Base-by-base conservation (phyloP, 2,113 vertebrate genomes). In the Osmerus eperlanus region DNA sequence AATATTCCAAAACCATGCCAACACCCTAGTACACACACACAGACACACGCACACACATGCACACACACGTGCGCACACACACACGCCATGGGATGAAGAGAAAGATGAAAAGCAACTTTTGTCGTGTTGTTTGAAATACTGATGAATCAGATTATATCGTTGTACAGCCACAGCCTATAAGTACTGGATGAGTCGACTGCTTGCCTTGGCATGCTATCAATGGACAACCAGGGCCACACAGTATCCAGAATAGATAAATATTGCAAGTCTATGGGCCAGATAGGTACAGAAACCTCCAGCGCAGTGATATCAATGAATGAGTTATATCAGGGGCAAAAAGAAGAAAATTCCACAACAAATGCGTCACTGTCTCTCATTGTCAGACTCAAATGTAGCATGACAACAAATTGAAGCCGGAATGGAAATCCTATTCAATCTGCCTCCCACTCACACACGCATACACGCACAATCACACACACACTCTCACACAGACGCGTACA, bases 361-460 rank as follows among this genome's bases (percentile, higher is more conserved):
- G 5, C 6, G 13, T 63, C 61, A 32, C 15, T 28, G 28, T 63
- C 61, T 63, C 61, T 63, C 28, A 11, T 60, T 15, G 21, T 51
- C n/a, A 66, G 19, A 5, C 5, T 51, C 64, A 66, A n/a, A 69
- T 55, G 68, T 69, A 74, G 54, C 41, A 67, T 72, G 71, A 81
- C 70, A 83, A 74, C 23, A 63, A 29, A 19, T 68, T 80, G 82
- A 85, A 83, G 78, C 79, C 32, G 70, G 71, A 68, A 71, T 65
- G 68, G 70, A 68, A 73, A 68, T 75, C 67, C 72, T 75, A 73
- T 29, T 78, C 64, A 82, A 83, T 73, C 16, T 51, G 65, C 78
- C 80, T 72, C 83, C 84, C 81, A 86, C 87, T 83, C 77, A 8
- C 41, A 47, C 9, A 47, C 7, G 9, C 41, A 12, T 12, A 47